A percentile compares a stretch with the other conserved stretches of the same genome.
Conservation (phyloP, 2,113 vertebrate genomes). For the Himantopus leucocephalus region DNA sequence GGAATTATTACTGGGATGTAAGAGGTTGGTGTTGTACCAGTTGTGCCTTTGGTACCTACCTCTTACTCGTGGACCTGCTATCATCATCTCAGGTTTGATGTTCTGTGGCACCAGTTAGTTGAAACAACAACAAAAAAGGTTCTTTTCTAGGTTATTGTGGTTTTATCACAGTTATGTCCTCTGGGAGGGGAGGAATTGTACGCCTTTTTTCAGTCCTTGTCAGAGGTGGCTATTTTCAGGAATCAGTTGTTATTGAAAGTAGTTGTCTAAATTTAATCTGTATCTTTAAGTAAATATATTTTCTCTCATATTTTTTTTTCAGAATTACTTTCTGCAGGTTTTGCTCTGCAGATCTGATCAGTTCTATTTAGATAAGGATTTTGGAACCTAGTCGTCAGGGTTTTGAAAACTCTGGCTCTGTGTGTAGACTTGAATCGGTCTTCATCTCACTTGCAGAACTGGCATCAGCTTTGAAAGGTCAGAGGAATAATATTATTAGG, state of each 20-base stretch:
- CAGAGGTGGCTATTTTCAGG: neutral
- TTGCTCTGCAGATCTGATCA: neutral
- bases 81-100: neutral
- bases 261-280: neutral
- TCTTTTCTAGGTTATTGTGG: neutral
- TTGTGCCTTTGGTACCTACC: neutral
- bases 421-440: neutral
- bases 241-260: neutral
- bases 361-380: neutral
- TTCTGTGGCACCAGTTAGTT: neutral
- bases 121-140: neutral
- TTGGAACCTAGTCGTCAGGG: neutral
- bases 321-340: neutral
- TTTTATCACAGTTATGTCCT: neutral
- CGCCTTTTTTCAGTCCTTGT: neutral
- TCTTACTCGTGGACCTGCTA: neutral
- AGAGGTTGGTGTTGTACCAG: neutral
- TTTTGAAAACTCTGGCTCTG: neutral
- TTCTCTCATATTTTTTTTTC: neutral
- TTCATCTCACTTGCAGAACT: neutral
- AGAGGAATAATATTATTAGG: neutral
- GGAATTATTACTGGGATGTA: neutral
- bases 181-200: neutral
- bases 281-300: neutral
- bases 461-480: conserved; percentile 7